Base-by-base conservation (phyloP, 2,888 invertebrate genomes). In the Plebejus melissa region DNA sequence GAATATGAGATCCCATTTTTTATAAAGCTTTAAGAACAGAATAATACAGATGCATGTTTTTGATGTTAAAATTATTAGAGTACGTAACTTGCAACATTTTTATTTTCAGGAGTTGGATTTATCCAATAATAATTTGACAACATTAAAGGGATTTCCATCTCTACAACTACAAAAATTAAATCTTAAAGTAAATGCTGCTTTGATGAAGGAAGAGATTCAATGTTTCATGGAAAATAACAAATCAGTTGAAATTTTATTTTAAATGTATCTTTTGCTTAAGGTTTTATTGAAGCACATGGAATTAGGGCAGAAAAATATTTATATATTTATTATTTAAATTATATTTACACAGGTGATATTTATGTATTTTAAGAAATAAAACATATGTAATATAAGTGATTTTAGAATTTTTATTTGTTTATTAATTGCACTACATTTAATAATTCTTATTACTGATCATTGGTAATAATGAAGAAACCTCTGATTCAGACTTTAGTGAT, bases 81-180 rank as follows among this genome's bases (percentile, higher is more conserved):
- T 16, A 16, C 16, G 54, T 54, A 54, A 16, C 3, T 77, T 76
- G 16, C 7, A 71, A 38, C 22, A 69, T 77, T 74, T 76, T 81
- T 77, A 76, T 74, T 92, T 92, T 77, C 89, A 94, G 94, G 89
- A 87, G 82, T 85, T 95, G 74, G 89, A 89, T 76, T 85, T 95
- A 77, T 91, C 91, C 72, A 91, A 92, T 78, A 95, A 95, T 81
- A 84, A 86, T 70, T 82, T 95, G 76, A 87, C 84, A 36, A 89
- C 90, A 36, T 83, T 95, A 65, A 87, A 86, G 79, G 85, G 85
- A 75, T 94, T 95, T 79, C 95, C 95, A 22, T 78, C 76, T 41
- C 83, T 95, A 79, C 82, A 89, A 76, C 84, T 95, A 76, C 86
- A 93, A 79, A 86, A 87, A 78, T 83, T 95, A 60, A 90, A 92